A percentile compares a stretch with the other conserved stretches of the same genome.
phyloP scores from a whole-genome alignment of 2,888 invertebrate species.

The Blastobasis lacticolella region DNA sequence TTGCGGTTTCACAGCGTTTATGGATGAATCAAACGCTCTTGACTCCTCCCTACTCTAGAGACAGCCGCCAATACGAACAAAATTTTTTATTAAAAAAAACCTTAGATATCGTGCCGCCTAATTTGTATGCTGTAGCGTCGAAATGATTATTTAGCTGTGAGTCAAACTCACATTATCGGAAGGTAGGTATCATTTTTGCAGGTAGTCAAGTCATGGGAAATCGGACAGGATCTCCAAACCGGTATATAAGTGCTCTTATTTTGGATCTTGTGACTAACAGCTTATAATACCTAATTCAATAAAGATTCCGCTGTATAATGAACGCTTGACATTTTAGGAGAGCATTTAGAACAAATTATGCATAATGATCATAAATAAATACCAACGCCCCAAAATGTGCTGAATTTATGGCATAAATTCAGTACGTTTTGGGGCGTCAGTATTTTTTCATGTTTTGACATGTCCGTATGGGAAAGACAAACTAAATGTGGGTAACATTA shows the following conservation, averaged over 20 bases:
- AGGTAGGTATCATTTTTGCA: conserved; percentile 39
- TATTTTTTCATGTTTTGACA: conserved; percentile 13
- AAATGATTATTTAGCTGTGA: conserved; percentile 36
- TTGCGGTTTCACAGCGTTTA: conserved; percentile 34
- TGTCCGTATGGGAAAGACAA: conserved; percentile 18
- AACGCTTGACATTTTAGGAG: background rate
- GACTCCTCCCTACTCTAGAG: conserved; percentile 32
- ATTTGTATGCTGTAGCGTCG: conserved; percentile 39
- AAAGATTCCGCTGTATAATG: background rate
- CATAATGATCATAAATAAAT: conserved; percentile 4
- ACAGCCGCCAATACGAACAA: conserved; percentile 41
- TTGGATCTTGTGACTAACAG: conserved; percentile 10
- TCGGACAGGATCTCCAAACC: conserved; percentile 35
- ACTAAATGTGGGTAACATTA: conserved; percentile 18
- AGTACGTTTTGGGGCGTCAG: background rate
- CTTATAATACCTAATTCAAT: conserved; percentile 14
- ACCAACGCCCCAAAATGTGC: background rate
- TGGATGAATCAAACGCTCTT: conserved; percentile 34
- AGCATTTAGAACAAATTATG: conserved; percentile 20
- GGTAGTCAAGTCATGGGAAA: conserved; percentile 37
- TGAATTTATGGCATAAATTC: background rate
- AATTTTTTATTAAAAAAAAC: conserved; percentile 33
- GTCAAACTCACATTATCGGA: conserved; percentile 38
- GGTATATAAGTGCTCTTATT: conserved; percentile 37
- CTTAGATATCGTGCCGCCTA: conserved; percentile 37